Evolutionary conservation across 2,888 invertebrate genomes (phyloP), one percentile per base, ranked within the genome.

Genomic region (Amphipoea lucens): DNA sequence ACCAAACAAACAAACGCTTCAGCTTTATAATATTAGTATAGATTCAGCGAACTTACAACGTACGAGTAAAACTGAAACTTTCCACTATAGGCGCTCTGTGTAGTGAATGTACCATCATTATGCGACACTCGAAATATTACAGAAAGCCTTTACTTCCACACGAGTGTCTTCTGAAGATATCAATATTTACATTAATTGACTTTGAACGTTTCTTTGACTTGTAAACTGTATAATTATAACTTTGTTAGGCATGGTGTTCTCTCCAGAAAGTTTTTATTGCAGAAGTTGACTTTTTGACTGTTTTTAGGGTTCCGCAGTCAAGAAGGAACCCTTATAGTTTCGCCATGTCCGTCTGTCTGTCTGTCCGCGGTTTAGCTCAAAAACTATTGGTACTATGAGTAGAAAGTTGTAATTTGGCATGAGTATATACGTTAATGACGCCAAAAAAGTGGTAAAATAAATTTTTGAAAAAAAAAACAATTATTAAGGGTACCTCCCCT

Each of bases 111-210:
- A 17, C 68, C 14, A 29, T 69, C 42, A 74, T 69, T 78, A 70
- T 65, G 51, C 36, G 45, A 36, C 14, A 17, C 36, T 51, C n/a
- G 7, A 45, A 66, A 54, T 14, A 48, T 23, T n/a, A n/a, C 23
- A 42, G 23, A 48, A 40, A 51, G 40, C 73, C 20, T 29, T 73
- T 67, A 51, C 40, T 78, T 76, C 75, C 73, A 68, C 36, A n/a
- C n/a, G 67, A 74, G 36, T 67, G 45, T 45, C 17, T 74, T 63
- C 51, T 60, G 36, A 17, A 42, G 7, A 20, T 68, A 63, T 69
- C 29, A 77, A 87, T 51, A 73, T 76, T 76, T 77, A 48, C 29
- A 73, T 77, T 76, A 17, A 75, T 68, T 77, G 17, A 48, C 48
- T 63, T 68, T 63, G 36, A 23, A 36, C 6, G 51, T 62, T 54